A percentile compares a stretch with the other conserved stretches of the same genome.
Conservation (phyloP, 2,888 invertebrate genomes). For the Pantelozetes paolii region DNA sequence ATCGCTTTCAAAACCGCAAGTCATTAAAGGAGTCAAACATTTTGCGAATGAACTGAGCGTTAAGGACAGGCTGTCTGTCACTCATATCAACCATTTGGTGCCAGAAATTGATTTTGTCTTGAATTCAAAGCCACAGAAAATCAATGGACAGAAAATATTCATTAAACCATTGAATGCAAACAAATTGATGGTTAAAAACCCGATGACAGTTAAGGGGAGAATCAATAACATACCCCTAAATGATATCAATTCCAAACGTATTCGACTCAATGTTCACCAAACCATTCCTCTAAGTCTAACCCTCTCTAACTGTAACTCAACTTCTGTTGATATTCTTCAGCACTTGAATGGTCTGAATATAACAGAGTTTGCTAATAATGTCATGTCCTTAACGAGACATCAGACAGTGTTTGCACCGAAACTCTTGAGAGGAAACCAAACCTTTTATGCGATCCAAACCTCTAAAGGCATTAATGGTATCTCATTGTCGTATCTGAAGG, state of each 20-base stretch:
- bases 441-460: not conserved
- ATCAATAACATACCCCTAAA: constrained; percentile 39
- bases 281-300: constrained; percentile 40
- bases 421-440: constrained; percentile 35
- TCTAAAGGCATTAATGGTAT: constrained; percentile 11
- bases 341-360: constrained; percentile 43
- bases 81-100: constrained; percentile 37
- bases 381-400: constrained; percentile 44
- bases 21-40: constrained; percentile 35
- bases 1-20: constrained; percentile 35
- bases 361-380: constrained; percentile 42
- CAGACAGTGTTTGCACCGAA: constrained; percentile 41
- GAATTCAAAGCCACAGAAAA: constrained; percentile 27
- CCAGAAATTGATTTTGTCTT: constrained; percentile 43
- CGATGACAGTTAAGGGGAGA: constrained; percentile 32
- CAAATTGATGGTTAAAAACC: constrained; percentile 39
- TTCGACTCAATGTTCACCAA: constrained; percentile 40
- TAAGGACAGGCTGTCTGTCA: constrained; percentile 38
- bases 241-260: constrained; percentile 33
- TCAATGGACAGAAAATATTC: constrained; percentile 43
- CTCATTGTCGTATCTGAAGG: constrained; percentile 1
- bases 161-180: constrained; percentile 30
- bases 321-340: constrained; percentile 32
- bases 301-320: constrained; percentile 36
- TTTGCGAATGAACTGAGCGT: constrained; percentile 40